A percentile compares a stretch with the other conserved stretches of the same genome.
phyloP scores from a whole-genome alignment of 1,140 invertebrate genomes.

The Bathynomus jamesi region DNA sequence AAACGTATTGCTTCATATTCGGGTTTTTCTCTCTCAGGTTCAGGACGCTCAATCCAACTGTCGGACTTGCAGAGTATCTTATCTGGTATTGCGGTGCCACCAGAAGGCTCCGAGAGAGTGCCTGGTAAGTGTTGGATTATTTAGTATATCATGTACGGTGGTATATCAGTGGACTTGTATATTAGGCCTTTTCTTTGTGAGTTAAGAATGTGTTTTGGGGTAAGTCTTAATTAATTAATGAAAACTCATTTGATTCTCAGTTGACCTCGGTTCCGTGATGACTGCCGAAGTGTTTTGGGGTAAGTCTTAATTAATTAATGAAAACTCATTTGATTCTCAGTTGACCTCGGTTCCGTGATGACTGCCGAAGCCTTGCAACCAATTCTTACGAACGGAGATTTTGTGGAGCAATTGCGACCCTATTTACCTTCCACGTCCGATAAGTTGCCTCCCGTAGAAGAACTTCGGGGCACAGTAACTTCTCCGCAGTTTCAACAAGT shows the following conservation, averaged over 20 bases:
- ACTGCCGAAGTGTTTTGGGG: too few relatives aligned
- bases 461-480: conserved; percentile 69
- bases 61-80: conserved; percentile 85
- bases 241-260: conserved; percentile 40
- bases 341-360: conserved; percentile 69
- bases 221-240: too few relatives aligned
- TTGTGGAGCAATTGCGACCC: conserved; percentile 59
- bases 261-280: conserved; percentile 69
- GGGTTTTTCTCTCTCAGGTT: too few relatives aligned
- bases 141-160: too few relatives aligned
- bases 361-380: conserved; percentile 59
- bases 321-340: conserved; percentile 40
- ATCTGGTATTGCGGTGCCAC: conserved; percentile 51
- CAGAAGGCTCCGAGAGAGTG: conserved; percentile 17
- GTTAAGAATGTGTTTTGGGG: too few relatives aligned
- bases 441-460: conserved; percentile 51
- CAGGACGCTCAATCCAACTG: conserved; percentile 55
- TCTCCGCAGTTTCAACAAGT: conserved; percentile 86
- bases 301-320: too few relatives aligned
- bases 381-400: conserved; percentile 57
- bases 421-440: conserved; percentile 56
- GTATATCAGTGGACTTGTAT: too few relatives aligned
- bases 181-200: too few relatives aligned
- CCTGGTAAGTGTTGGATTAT: conserved; percentile 26
- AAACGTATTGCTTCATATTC: too few relatives aligned